phyloP scores from a whole-genome alignment of 2,888 invertebrate species.

The Noctua janthe region DNA sequence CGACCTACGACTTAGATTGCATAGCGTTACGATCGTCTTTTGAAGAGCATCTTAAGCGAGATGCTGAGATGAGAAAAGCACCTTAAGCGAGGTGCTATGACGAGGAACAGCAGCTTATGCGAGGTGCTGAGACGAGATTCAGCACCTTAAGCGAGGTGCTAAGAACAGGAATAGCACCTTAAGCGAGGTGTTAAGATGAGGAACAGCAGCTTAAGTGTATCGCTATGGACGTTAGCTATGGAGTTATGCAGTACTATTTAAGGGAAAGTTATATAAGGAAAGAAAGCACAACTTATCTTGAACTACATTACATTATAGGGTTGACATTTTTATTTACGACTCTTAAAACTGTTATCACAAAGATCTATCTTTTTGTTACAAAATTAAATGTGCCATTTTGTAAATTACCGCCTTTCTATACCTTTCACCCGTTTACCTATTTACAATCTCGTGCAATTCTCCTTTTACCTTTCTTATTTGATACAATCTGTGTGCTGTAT shows the following conservation, averaged over 20 bases:
- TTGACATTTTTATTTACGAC: constrained; percentile 45
- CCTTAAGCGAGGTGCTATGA: background rate
- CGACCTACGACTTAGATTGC: background rate
- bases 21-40: background rate
- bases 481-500: constrained; percentile 46
- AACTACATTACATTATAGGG: constrained; percentile 22
- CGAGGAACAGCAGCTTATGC: too few species aligned
- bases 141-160: background rate
- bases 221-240: background rate
- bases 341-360: constrained; percentile 38
- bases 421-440: constrained; percentile 74
- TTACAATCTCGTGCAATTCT: constrained; percentile 49
- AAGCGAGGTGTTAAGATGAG: background rate
- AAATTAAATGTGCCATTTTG: constrained; percentile 51
- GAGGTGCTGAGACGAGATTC: too few species aligned
- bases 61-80: too few species aligned
- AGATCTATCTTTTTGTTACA: constrained; percentile 52
- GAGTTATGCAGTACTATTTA: background rate
- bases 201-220: background rate
- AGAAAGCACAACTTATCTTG: constrained; percentile 5
- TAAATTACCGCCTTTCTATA: constrained; percentile 69
- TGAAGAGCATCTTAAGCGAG: background rate
- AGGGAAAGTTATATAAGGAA: constrained; percentile 28
- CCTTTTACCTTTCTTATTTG: constrained; percentile 60
- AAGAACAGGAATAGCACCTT: background rate